Evolutionary conservation across 2,113 vertebrate genomes (phyloP).

Genomic region (Myotis brandtii): DNA sequence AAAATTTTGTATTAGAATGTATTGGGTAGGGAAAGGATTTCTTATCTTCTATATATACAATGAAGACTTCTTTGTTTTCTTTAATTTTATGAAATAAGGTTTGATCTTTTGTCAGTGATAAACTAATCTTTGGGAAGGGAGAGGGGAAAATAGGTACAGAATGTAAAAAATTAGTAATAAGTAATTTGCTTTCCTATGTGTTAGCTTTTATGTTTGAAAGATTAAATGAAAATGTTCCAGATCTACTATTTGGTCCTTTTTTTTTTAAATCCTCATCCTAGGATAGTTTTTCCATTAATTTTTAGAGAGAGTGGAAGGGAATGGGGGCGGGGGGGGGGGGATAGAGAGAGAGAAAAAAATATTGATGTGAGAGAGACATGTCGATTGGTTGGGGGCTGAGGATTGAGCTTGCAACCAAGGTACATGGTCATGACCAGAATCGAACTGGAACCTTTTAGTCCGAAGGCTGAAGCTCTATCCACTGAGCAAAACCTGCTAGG

Average conservation of each 20-base stretch:
- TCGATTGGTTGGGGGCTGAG: no score
- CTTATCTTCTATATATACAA: background rate
- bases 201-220: slow-evolving; percentile 59
- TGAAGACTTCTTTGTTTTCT: slow-evolving; percentile 45
- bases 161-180: slow-evolving; percentile 47
- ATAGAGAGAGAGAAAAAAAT: no score
- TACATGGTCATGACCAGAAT: no score
- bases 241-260: background rate
- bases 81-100: slow-evolving; percentile 48
- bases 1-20: background rate
- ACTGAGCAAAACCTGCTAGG: no score
- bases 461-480: no score
- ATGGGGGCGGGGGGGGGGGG: no score
- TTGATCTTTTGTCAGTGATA: slow-evolving; percentile 44
- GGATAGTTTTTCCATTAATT: no score
- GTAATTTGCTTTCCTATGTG: slow-evolving; percentile 46
- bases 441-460: no score
- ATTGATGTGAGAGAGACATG: no score
- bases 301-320: no score
- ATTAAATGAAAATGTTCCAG: slow-evolving; percentile 35
- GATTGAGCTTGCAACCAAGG: no score
- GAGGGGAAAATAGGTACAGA: slow-evolving; percentile 9
- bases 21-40: slow-evolving; percentile 21
- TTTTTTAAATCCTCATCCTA: no score
- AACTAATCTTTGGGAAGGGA: slow-evolving; percentile 31